A percentile compares a stretch with the other conserved stretches of the same genome.
Evolutionary conservation across 2,888 invertebrate genomes (phyloP).

Genomic region (Melangyna quadrimaculata): DNA sequence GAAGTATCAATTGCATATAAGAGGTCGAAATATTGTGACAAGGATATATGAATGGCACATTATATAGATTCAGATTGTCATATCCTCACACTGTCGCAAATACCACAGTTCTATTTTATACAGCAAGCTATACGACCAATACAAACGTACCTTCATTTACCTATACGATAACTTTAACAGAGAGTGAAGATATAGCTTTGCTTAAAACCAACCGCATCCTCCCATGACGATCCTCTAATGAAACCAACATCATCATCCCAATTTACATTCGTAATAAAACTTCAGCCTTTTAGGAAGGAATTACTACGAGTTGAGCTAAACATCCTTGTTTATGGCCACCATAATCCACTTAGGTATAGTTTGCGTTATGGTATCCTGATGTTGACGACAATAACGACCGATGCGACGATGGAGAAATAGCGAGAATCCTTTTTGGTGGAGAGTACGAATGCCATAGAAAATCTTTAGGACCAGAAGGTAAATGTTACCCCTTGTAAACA

Average conservation of each 20-base stretch:
- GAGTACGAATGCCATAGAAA: background rate
- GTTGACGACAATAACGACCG: background rate
- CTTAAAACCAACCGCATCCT: constrained; percentile 45
- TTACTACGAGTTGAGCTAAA: constrained; percentile 56
- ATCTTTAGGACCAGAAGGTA: constrained; percentile 49
- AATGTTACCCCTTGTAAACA: constrained; percentile 22
- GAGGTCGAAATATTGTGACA: constrained; percentile 56
- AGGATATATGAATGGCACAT: constrained; percentile 44
- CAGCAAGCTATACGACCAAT: background rate
- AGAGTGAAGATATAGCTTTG: constrained; percentile 36
- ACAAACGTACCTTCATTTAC: background rate
- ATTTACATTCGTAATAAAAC: constrained; percentile 71
- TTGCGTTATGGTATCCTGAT: constrained; percentile 45
- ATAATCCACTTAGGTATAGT: constrained; percentile 68
- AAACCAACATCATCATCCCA: constrained; percentile 65
- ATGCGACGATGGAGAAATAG: background rate
- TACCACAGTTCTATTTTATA: constrained; percentile 20
- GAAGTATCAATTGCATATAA: constrained; percentile 63
- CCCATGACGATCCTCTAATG: constrained; percentile 50
- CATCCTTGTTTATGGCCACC: constrained; percentile 70
- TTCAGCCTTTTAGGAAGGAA: constrained; percentile 59
- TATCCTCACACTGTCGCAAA: constrained; percentile 30
- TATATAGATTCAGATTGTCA: constrained; percentile 9
- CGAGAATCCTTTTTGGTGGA: background rate
- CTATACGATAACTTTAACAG: background rate